Conservation (phyloP, 2,888 invertebrate species). For the Ceriagrion tenellum region DNA sequence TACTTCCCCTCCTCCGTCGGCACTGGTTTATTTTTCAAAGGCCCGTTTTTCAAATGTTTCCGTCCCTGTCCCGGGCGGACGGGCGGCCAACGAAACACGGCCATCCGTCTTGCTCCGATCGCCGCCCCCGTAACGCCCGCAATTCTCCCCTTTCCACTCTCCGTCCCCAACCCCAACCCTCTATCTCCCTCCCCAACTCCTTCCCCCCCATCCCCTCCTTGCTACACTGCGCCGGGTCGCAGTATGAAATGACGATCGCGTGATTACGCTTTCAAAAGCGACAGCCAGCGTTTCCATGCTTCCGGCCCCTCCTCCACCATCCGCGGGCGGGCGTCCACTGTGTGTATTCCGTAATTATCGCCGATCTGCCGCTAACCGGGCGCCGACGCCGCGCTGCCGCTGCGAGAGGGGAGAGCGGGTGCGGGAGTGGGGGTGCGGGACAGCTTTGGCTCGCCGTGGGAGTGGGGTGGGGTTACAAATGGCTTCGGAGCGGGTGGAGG, state of each 20-base stretch:
- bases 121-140: neutral
- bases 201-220: neutral
- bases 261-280: conserved; percentile 39
- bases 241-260: conserved; percentile 35
- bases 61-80: neutral
- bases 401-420: neutral
- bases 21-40: neutral
- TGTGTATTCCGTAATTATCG: conserved; percentile 41
- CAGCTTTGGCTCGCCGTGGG: neutral
- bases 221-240: neutral
- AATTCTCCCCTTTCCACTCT: neutral
- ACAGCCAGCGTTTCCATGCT: conserved; percentile 4
- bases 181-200: neutral
- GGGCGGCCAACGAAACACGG: neutral
- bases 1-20: neutral
- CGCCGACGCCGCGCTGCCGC: neutral
- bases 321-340: neutral
- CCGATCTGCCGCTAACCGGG: conserved; percentile 46
- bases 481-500: neutral
- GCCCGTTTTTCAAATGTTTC: conserved; percentile 7
- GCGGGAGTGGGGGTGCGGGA: neutral
- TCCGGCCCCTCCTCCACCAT: conserved; percentile 17
- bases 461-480: neutral
- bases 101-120: conserved; percentile 14
- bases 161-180: neutral